Evolutionary conservation across 1,140 invertebrate species (phyloP).

Genomic region (Helicoverpa zea): DNA sequence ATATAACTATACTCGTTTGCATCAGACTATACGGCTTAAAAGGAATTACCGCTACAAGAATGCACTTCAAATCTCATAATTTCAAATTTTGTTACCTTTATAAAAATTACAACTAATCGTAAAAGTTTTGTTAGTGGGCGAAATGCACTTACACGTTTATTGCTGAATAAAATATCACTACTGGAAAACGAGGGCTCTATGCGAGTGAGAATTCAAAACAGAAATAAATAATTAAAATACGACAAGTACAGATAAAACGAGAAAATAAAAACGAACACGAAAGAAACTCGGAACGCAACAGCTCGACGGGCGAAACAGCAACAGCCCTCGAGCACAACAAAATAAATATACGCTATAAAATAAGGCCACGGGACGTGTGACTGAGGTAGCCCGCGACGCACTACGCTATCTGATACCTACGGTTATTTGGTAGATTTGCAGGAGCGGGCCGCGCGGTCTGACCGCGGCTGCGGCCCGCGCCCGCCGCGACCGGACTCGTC

Average conservation of each 20-base stretch:
- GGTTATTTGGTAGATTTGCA: conserved; percentile 77
- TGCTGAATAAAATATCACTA: conserved; percentile 87
- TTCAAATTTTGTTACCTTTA: conserved; percentile 78
- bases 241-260: conserved; percentile 77
- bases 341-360: conserved; percentile 83
- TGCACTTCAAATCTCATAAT: conserved; percentile 86
- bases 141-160: conserved; percentile 86
- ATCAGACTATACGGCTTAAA: conserved; percentile 85
- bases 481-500: conserved; percentile 38
- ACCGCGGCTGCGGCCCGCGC: conserved; percentile 59
- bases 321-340: conserved; percentile 83
- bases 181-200: conserved; percentile 83
- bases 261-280: conserved; percentile 79
- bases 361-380: conserved; percentile 84
- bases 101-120: conserved; percentile 84
- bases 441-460: conserved; percentile 57
- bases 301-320: conserved; percentile 82
- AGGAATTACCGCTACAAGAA: conserved; percentile 86
- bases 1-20: conserved; percentile 65
- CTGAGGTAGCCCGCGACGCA: conserved; percentile 85
- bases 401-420: conserved; percentile 78
- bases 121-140: conserved; percentile 80
- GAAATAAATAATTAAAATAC: conserved; percentile 76
- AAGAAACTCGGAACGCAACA: conserved; percentile 83
- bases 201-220: conserved; percentile 79